Evolutionary conservation across 2,888 invertebrate species (phyloP), one percentile per base, ranked within the genome.

Genomic region (Epicampocera succincta): DNA sequence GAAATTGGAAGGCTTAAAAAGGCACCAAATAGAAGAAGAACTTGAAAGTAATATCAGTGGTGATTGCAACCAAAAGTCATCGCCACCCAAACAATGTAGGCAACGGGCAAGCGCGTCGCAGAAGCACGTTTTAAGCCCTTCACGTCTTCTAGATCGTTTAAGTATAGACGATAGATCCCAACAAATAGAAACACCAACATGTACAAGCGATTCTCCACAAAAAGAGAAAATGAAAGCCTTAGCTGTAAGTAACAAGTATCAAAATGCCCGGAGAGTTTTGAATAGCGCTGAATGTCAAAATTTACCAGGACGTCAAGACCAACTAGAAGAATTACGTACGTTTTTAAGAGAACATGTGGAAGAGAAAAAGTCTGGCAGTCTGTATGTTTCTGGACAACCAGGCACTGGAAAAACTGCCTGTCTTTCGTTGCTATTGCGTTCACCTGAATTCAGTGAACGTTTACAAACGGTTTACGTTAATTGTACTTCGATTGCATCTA

Each of bases 351-450:
- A 92, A 11, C 94, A 96, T 89, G 89, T 97, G 72, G 89, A 93
- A 3, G 92, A 92, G 1, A 92, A 93, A 84, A 92, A 92, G 40
- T 95, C 98, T 0, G 96, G 95, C 0, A 96, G 97, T 17, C 88
- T 99, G 69, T 99, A 99, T 90, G 94, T 99, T 50, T 98, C 98
- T 46, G 99, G 99, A 0, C 97, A 98, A 25, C 99, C 99, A 0
- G 99, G 99, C 5, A 99, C 99, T 0, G 99, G 90, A 1, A 99
- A 99, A 92, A 98, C 98, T 0, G 98, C 98, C 0, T 95, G 96
- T 80, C 92, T 99, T 17, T 94, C 94, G 0, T 93, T 95, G 84
- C 93, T 97, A 74, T 91, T 98, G 72, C 92, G 94, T 44, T 92
- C 94, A 56, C 91, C 94, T 13, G 92, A 95, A 91, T 87, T 88